Base-by-base conservation (phyloP, 1,140 invertebrate species). In the Oryzaephilus surinamensis region DNA sequence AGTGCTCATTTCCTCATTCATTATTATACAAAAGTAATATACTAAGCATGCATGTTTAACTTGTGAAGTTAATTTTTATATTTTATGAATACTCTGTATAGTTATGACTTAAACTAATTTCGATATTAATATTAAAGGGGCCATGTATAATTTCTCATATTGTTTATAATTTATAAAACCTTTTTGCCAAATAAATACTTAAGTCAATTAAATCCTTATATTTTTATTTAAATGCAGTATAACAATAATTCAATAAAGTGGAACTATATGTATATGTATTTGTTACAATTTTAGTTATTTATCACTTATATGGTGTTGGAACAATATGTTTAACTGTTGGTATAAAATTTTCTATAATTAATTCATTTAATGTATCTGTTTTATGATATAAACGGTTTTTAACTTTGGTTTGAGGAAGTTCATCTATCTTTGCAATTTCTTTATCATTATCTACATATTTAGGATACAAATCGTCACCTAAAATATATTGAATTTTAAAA, bases 381-480 rank as follows among this genome's bases (percentile, higher is more conserved):
- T 7, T 19, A 19, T 38, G 36, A 6, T 30, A 17, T 11, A 38
- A 21, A 12, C 36, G 19, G 26, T 38, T 19, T 29, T 29, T 29
- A 20, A 13, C 30, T 8, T 16, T 14, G n/a, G 4, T 10, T 13
- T 38, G 27, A 1, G 36, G 18, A 15, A 38, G 16, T 14, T 30
- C 15, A 1, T 14, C 10, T 8, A 29, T n/a, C 2, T 8, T 14
- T 20, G 28, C 17, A 5, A 31, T 30, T 13, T 31, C 27, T 8
- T 16, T 15, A 18, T 31, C 16, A 15, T 38, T 14, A 21, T 38
- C 18, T n/a, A 31, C 21, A 21, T 38, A 11, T 13, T 15, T 4
- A 6, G 34, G 34, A 27, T 31, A 38, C 10, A 38, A 38, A 14
- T 31, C 35, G 24, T 37, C 35, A n/a, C 35, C 35, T 37, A 28